Percentiles rank a stretch among this genome's conserved stretches.
These are phyloP conservation scores for Tyrannus savana DNA, from an alignment of 2,113 vertebrate species.

Conservation along the genomic window DNA sequence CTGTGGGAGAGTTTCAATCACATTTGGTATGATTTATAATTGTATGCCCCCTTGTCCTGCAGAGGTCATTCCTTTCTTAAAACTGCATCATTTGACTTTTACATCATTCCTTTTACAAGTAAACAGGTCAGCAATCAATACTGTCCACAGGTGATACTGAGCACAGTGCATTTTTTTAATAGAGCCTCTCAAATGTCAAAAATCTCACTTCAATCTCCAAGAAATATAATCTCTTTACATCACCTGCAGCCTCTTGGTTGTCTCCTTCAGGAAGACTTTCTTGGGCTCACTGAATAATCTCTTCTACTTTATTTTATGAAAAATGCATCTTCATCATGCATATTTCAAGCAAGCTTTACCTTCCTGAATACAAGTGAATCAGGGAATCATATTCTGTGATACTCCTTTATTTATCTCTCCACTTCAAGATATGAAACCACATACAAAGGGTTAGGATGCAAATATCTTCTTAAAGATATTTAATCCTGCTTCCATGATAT, in stretches of 20 bases:
- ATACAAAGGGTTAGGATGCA: not conserved
- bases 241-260: not conserved
- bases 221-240: constrained; percentile 30
- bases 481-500: not conserved
- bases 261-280: not conserved
- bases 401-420: not conserved
- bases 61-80: constrained; percentile 55
- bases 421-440: not conserved
- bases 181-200: constrained; percentile 29
- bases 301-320: not conserved
- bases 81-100: not conserved
- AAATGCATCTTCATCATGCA: not conserved
- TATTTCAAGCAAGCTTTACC: not conserved
- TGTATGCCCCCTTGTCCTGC: not conserved
- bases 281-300: not conserved
- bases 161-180: not conserved
- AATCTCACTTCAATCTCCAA: constrained; percentile 23
- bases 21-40: constrained; percentile 40
- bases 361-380: not conserved
- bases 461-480: not conserved
- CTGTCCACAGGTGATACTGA: not conserved
- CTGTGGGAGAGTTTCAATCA: constrained; percentile 12
- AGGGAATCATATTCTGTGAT: not conserved
- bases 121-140: constrained; percentile 19
- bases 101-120: not conserved